phyloP scores from a whole-genome alignment of 1,140 invertebrate genomes.

The Drosophila tristis region DNA sequence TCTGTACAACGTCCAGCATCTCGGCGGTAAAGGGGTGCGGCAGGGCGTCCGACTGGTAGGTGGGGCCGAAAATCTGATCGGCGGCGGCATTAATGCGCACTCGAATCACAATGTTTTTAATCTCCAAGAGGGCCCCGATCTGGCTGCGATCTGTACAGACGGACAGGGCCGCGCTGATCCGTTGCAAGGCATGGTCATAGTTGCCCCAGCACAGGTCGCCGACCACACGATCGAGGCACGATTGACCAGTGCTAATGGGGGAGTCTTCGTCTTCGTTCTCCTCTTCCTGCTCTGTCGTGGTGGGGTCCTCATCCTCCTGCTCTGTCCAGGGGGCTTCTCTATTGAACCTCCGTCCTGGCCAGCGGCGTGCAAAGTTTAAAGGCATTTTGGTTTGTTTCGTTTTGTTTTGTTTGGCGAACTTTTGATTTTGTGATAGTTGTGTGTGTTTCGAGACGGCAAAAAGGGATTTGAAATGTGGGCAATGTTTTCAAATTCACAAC shows the following conservation, averaged over 20 bases:
- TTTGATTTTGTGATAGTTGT: conserved; percentile 29
- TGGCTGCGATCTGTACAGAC: conserved; percentile 17
- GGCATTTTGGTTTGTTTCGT: conserved; percentile 32
- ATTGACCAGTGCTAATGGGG: neutral
- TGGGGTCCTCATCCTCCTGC: neutral
- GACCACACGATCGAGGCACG: conserved; percentile 30
- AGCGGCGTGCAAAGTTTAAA: conserved; percentile 74
- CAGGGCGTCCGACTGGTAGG: conserved; percentile 49
- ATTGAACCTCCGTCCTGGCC: neutral
- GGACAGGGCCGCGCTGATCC: conserved; percentile 44
- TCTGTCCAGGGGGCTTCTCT: neutral
- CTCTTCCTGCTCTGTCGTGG: neutral
- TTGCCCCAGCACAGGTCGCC: conserved; percentile 45
- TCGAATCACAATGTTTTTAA: conserved; percentile 59
- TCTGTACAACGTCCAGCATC: conserved; percentile 87
- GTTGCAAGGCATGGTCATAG: conserved; percentile 45
- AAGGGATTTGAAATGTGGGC: neutral
- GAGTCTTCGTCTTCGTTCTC: too few relatives aligned
- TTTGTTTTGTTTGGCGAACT: conserved; percentile 44
- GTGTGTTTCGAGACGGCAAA: conserved; percentile 1
- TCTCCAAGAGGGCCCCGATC: conserved; percentile 49
- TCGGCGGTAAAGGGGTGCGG: conserved; percentile 77
- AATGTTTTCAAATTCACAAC: neutral
- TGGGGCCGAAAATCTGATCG: conserved; percentile 41
- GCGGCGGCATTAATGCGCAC: conserved; percentile 39